Conservation (phyloP, 2,113 vertebrate genomes). For the Elachura formosa region DNA sequence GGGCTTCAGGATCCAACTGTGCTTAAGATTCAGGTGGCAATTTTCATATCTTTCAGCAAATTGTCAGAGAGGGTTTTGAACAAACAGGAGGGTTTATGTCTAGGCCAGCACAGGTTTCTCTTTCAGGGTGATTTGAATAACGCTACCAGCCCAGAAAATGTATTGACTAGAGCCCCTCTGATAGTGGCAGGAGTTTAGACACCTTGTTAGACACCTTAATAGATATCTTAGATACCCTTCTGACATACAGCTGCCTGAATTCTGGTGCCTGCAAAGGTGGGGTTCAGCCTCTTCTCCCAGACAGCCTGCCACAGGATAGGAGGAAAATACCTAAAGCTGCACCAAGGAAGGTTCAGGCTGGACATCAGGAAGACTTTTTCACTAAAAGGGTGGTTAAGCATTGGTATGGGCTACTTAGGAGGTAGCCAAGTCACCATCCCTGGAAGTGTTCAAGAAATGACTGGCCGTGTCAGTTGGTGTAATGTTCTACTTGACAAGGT, state of each 20-base stretch:
- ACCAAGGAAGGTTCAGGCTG: neutral
- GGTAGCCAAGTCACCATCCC: neutral
- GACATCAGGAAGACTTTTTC: neutral
- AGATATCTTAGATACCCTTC: neutral
- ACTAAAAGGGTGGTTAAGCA: neutral
- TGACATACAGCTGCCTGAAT: neutral
- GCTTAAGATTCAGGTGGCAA: neutral
- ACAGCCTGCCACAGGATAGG: neutral
- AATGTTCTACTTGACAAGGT: neutral
- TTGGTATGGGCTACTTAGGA: neutral
- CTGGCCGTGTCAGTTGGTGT: rapidly evolving
- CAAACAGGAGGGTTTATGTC: neutral
- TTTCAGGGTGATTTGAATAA: neutral
- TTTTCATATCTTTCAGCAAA: neutral
- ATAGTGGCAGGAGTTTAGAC: neutral
- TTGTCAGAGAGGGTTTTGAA: neutral
- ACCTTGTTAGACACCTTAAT: neutral
- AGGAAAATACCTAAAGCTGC: neutral
- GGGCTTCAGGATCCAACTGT: neutral
- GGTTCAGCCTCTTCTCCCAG: neutral
- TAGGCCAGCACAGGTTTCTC: neutral
- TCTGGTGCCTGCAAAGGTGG: neutral
- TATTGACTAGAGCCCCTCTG: neutral
- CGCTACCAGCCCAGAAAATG: neutral
- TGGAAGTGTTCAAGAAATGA: neutral